A percentile compares a stretch with the other conserved stretches of the same genome.
Conservation (phyloP, 2,888 invertebrate genomes). For the Andrena haemorrhoa region DNA sequence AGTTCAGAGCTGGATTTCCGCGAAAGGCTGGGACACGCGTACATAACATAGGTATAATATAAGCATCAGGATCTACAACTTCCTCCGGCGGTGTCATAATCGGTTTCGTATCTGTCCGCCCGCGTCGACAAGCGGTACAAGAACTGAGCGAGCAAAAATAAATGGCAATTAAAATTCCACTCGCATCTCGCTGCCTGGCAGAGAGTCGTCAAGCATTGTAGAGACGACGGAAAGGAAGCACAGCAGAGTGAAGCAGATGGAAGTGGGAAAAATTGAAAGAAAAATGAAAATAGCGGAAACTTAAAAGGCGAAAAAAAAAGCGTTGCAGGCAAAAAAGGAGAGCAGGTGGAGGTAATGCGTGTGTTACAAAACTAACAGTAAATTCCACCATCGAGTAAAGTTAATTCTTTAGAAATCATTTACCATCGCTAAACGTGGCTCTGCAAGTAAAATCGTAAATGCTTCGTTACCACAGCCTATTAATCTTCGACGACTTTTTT, state of each 20-base stretch:
- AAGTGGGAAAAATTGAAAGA: slow-evolving; percentile 30
- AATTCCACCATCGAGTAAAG: too few relatives aligned
- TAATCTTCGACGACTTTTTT: too few relatives aligned
- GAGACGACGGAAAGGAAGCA: slow-evolving; percentile 28
- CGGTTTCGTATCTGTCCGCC: slow-evolving; percentile 72
- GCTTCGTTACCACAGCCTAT: too few relatives aligned
- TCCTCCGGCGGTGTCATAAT: slow-evolving; percentile 74
- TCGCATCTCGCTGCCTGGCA: slow-evolving; percentile 75
- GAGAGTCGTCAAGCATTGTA: slow-evolving; percentile 64
- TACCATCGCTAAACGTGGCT: too few relatives aligned
- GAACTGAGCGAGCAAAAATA: slow-evolving; percentile 78
- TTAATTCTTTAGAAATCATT: too few relatives aligned
- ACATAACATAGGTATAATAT: slow-evolving; percentile 57
- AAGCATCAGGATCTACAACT: slow-evolving; percentile 63
- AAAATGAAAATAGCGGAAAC: slow-evolving; percentile 33
- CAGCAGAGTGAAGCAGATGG: not conserved
- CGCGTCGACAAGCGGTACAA: slow-evolving; percentile 67
- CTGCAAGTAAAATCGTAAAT: too few relatives aligned
- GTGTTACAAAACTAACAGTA: too few relatives aligned
- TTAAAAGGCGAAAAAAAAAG: not conserved
- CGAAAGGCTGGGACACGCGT: slow-evolving; percentile 40
- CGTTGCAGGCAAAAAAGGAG: too few relatives aligned
- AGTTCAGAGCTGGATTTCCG: slow-evolving; percentile 46
- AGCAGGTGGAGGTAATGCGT: too few relatives aligned
- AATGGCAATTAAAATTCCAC: slow-evolving; percentile 83